Evolutionary conservation across 2,797 vertebrate species (phyloP), one percentile per base, ranked within the genome.

Genomic region (Rhynchotus rufescens): DNA sequence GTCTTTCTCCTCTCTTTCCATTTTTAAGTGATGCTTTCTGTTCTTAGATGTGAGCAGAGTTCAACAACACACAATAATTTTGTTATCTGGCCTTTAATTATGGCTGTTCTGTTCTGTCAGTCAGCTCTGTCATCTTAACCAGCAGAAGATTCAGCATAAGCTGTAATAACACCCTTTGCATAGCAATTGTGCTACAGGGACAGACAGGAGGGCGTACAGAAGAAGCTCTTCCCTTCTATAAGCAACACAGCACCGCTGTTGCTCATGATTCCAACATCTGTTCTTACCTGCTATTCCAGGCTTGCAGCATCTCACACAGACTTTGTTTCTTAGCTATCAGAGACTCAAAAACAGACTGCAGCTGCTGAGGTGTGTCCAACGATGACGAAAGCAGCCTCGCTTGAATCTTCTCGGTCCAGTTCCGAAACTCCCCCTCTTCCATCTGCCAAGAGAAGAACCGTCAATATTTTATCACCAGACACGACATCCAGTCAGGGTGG

Each of bases 351-450:
- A 99, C 86, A 0, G 97, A 97, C 95, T 99, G 99, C 40, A 99
- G 97, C 87, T 99, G 99, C 94, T 99, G 99, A 61, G 99, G 98
- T 9, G 98, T 98, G 40, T 99, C 99, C 44, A 98, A 68, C 0
- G 97, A 96, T 15, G 98, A 98, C 1, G 97, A 97, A 95, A 98
- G 97, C 44, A 99, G 97, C 22, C 99, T 98, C 1, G 95, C 98
- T 91, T 99, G 99, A 42, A 99, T 98, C 97, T 99, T 99, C 64
- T 99, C 99, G 15, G 98, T 98, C 98, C 99, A 99, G 96, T 97
- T 98, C 64, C 97, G 98, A 69, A 99, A 98, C 83, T 99, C 99
- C 0, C 97, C 98, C 94, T 99, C 99, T 86, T 99, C 99, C 99
- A 99, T 99, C 99, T 98, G 61, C 14, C 80, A 81, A 52, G 90